Conservation (phyloP, 2,113 vertebrate genomes). For the Petromus typicus region DNA sequence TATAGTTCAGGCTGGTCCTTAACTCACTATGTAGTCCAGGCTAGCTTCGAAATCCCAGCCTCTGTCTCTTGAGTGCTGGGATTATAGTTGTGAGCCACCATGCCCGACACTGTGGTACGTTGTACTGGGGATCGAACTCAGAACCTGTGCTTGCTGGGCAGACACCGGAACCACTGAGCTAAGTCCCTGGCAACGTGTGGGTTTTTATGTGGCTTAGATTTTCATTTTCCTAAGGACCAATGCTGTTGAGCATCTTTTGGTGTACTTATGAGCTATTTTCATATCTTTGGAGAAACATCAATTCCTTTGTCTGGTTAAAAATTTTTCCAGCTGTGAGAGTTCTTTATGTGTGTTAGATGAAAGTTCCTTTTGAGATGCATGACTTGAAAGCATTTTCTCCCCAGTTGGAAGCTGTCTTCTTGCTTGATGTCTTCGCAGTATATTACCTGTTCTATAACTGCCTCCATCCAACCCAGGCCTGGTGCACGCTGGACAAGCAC, state of each 20-base stretch:
- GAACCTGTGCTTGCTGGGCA: too few relatives aligned
- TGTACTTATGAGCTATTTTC: not conserved
- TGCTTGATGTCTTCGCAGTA: not conserved
- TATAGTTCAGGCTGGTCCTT: too few relatives aligned
- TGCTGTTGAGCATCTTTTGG: not conserved
- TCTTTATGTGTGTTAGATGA: not conserved
- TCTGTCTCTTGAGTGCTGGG: too few relatives aligned
- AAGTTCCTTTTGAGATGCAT: not conserved
- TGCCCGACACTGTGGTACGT: too few relatives aligned
- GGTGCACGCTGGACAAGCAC: not conserved
- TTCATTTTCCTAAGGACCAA: not conserved
- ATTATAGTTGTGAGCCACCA: too few relatives aligned
- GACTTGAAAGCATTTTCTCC: constrained; percentile 37
- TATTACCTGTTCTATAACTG: not conserved
- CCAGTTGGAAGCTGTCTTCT: constrained; percentile 14
- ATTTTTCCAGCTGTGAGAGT: not conserved
- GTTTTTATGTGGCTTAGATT: constrained; percentile 42
- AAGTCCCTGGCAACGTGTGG: not conserved
- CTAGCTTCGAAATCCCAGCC: too few relatives aligned
- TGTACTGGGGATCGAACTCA: too few relatives aligned
- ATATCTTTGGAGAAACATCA: not conserved
- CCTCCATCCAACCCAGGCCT: not conserved
- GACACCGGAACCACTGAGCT: too few relatives aligned
- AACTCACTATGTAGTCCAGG: too few relatives aligned
- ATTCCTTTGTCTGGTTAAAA: not conserved